Evolutionary conservation across 2,888 invertebrate genomes (phyloP), one percentile per base, ranked within the genome.

Genomic region (Andrena camellia): DNA sequence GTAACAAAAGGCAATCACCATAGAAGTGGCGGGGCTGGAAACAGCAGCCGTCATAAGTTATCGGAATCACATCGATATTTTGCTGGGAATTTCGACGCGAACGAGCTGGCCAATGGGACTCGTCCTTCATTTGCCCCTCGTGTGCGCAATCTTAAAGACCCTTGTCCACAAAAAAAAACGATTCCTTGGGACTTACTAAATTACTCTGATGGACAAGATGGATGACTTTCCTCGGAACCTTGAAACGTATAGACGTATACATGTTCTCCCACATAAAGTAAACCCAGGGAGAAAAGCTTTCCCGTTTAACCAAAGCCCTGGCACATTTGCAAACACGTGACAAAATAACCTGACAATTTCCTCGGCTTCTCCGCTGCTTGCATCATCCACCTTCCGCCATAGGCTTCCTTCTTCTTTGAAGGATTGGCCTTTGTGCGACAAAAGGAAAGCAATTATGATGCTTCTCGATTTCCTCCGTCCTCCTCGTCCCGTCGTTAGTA

Each of bases 1-100:
- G 90, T 91, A 88, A 92, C 92, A 92, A 92, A 91, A 92, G 92
- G 91, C 92, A 92, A 92, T 91, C 91, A 90, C 88, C 85, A 86
- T 89, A 83, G 85, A 90, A 90, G 89, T 88, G 86, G 90, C 84
- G 88, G 87, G 90, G 85, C 90, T 87, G 88, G 86, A 68, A 85
- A 85, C 86, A 87, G 87, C 89, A 86, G 88, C 71, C 86, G 83
- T 87, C 91, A 90, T 91, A 91, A 91, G 86, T 92, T 90, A 90
- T 90, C 89, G 86, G 87, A 88, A 91, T 92, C 89, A 87, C 88
- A 84, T 88, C 91, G 89, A 90, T 91, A 91, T 90, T 90, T 91
- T 84, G 87, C 86, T 69, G 69, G 29, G 74, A 78, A 78, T 86
- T 83, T 67, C 81, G 78, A 69, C 57, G 74, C 76, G 74, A 64